Base-by-base conservation (phyloP, 2,888 invertebrate genomes). In the Tipula unca region DNA sequence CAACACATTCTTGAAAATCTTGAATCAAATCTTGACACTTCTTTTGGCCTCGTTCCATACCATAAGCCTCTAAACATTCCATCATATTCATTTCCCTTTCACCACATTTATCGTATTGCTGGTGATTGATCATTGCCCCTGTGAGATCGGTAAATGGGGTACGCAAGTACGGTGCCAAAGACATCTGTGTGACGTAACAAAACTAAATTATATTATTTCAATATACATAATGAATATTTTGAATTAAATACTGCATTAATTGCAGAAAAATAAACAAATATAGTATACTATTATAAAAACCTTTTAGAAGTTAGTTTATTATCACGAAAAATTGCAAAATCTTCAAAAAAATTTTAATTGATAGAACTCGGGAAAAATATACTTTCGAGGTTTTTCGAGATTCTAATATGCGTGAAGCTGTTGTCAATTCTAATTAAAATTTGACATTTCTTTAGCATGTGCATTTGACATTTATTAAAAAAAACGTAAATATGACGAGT, bases 61-160 rank as follows among this genome's bases (percentile, higher is more conserved):
- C 97, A 87, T 96, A 96, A 1, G 96, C 96, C 89, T 96, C 96
- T 85, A 96, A 89, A 88, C 96, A 97, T 87, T 96, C 95, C 91
- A 95, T 93, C 88, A 94, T 93, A 36, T 93, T 92, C 89, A 94
- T 91, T 90, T 96, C 96, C 87, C 95, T 91, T 86, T 93, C 92
- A 42, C 93, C 93, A 89, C 96, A 97, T 29, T 90, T 89, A 29
- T 93, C 93, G 88, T 93, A 91, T 88, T 93, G 91, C 89, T 95
- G 95, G 88, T 94, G 94, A 86, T 93, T 94, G 32, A 93, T 88
- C 86, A 95, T 85, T 25, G 92, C 92, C 87, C 94, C 94, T 42
- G 94, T 94, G 85, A 95, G 88, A 89, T 96, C 96, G 4, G 95
- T 95, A 82, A 95, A 92, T 0, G 96, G 95, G 5, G 93, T 92